phyloP scores from a whole-genome alignment of 2,888 invertebrate genomes.

The Hypomecis atomaria region DNA sequence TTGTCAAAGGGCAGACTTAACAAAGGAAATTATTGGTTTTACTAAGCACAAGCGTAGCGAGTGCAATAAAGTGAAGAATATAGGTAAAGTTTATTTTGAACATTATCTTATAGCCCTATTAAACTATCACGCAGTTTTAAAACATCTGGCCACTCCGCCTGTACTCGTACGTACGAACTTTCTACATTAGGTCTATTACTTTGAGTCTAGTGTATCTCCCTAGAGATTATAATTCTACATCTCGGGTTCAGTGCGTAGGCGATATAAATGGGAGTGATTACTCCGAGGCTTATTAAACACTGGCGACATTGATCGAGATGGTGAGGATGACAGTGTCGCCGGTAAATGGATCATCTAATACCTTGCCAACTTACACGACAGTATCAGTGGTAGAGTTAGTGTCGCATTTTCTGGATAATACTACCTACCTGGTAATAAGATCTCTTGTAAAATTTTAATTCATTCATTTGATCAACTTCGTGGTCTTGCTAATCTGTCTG shows the following conservation, averaged over 20 bases:
- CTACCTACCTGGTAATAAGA: too few relatives aligned
- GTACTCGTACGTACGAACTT: too few relatives aligned
- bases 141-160: too few relatives aligned
- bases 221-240: not conserved
- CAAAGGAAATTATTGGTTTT: too few relatives aligned
- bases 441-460: not conserved
- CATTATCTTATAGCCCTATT: too few relatives aligned
- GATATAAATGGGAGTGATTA: conserved; percentile 31
- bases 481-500: not conserved
- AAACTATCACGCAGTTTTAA: too few relatives aligned
- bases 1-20: too few relatives aligned
- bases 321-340: conserved; percentile 14
- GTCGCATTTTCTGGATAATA: not conserved
- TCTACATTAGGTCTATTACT: not conserved
- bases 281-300: conserved; percentile 23
- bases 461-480: not conserved
- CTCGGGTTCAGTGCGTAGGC: conserved; percentile 22
- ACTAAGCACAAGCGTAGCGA: too few relatives aligned
- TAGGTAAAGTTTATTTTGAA: too few relatives aligned
- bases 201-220: not conserved
- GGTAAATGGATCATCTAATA: conserved; percentile 18
- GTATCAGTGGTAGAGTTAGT: not conserved
- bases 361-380: not conserved
- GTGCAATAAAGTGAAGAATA: too few relatives aligned
- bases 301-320: conserved; percentile 23